Evolutionary conservation across 2,888 invertebrate genomes (phyloP), one percentile per base, ranked within the genome.

Genomic region (Thymelicus lineola): DNA sequence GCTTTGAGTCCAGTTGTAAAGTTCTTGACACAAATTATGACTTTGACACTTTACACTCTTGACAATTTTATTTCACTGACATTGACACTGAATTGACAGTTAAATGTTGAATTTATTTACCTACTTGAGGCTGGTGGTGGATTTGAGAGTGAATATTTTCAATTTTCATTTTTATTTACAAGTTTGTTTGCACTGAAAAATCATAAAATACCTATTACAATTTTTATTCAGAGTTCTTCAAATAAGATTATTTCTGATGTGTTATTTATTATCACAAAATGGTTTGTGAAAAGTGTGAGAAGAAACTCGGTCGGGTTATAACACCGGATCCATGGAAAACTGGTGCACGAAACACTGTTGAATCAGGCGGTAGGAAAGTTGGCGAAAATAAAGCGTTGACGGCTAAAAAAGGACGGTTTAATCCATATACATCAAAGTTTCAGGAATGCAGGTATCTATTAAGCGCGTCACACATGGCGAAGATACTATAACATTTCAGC

Each of bases 291-390:
- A 98, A 97, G 83, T 98, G 98, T 84, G 97, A 98, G 79, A 97
- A 97, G 83, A 99, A 99, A 87, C 91, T 99, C 17, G 97, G 98
- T 0, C 97, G 97, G 85, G 97, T 99, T 0, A 98, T 98, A 53
- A 99, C 99, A 0, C 99, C 99, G 0, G 99, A 99, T 92, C 97
- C 98, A 6, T 99, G 99, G 99, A 98, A 99, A 89, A 94, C 96
- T 57, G 99, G 98, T 4, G 97, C 98, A 1, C 95, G 98, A 77
- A 99, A 98, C 84, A 98, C 97, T 0, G 97, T 97, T 0, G 97
- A 98, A 85, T 96, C 97, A 66, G 98, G 98, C 6, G 98, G 98
- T 0, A 94, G 98, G 67, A 97, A 96, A 94, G 95, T 99, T n/a
- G 97, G 97, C 69, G 99, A 99, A 94, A 99, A 99, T 85, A 99